A percentile compares a stretch with the other conserved stretches of the same genome.
Conservation (phyloP, 2,113 vertebrate species). For the Leptobrachium ailaonicum region DNA sequence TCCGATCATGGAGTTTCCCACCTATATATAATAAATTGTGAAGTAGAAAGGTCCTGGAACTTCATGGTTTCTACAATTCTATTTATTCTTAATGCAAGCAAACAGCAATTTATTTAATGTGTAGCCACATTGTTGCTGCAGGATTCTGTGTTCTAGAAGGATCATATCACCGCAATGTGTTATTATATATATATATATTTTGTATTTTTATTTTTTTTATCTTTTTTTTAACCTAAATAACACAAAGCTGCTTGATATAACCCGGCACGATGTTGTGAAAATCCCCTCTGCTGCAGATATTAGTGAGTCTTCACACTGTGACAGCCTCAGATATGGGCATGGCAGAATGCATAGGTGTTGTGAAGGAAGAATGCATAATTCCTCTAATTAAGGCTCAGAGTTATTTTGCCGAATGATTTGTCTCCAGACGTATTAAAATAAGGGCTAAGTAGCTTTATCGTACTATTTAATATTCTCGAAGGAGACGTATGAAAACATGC, state of each 20-base stretch:
- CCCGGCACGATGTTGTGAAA: neutral
- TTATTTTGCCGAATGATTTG: neutral
- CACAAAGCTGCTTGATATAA: neutral
- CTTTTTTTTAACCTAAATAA: neutral
- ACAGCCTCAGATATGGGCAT: neutral
- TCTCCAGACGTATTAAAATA: neutral
- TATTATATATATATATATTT: neutral
- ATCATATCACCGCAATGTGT: too few species aligned
- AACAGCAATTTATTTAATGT: too few species aligned
- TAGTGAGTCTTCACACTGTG: neutral
- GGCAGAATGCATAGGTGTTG: neutral
- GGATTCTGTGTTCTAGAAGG: too few species aligned
- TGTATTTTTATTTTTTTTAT: neutral
- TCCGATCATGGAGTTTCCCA: too few species aligned
- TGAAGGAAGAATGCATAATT: neutral
- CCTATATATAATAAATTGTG: too few species aligned
- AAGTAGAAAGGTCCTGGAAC: too few species aligned
- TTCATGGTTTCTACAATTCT: too few species aligned
- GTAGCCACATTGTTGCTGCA: too few species aligned
- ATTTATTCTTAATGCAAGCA: too few species aligned
- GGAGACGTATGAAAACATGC: slow-evolving; percentile 19
- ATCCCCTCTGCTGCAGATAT: neutral
- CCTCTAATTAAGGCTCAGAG: slow-evolving; percentile 4
- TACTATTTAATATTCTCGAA: slow-evolving; percentile 7
- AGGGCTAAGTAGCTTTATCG: neutral